Evolutionary conservation across 2,888 invertebrate species (phyloP).

Genomic region (Phyto melanocephala): DNA sequence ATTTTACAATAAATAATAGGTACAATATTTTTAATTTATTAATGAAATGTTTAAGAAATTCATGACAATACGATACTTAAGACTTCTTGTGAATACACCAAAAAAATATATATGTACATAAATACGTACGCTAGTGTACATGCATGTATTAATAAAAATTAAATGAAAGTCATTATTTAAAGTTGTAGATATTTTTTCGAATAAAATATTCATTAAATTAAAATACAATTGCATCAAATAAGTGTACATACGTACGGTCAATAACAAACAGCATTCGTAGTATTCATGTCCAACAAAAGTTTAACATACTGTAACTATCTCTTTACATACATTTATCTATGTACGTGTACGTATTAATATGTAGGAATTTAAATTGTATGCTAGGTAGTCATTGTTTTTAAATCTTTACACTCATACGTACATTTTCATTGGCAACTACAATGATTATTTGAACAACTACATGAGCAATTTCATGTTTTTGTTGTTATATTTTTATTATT

Average conservation of each 20-base stretch:
- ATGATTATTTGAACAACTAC: neutral
- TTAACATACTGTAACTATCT: no score
- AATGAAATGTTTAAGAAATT: no score
- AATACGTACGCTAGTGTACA: no score
- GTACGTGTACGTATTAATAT: neutral
- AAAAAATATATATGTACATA: no score
- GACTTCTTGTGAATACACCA: no score
- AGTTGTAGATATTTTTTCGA: neutral
- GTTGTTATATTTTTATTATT: slow-evolving; percentile 20
- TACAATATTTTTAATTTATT: no score
- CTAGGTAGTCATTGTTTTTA: slow-evolving; percentile 50
- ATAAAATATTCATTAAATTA: slow-evolving; percentile 42
- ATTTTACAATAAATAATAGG: no score
- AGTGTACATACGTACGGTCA: neutral
- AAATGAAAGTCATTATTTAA: slow-evolving; percentile 9
- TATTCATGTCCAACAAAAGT: neutral
- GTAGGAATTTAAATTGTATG: slow-evolving; percentile 44
- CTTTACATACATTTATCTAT: neutral
- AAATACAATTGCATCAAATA: slow-evolving; percentile 27
- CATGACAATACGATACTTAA: no score
- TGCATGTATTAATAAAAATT: slow-evolving; percentile 6
- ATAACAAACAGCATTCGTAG: neutral
- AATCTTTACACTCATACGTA: slow-evolving; percentile 22
- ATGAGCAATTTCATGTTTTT: neutral
- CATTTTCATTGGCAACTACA: neutral